Evolutionary conservation across 2,113 vertebrate genomes (phyloP), one percentile per base, ranked within the genome.

Genomic region (Motacilla tschutschensis): DNA sequence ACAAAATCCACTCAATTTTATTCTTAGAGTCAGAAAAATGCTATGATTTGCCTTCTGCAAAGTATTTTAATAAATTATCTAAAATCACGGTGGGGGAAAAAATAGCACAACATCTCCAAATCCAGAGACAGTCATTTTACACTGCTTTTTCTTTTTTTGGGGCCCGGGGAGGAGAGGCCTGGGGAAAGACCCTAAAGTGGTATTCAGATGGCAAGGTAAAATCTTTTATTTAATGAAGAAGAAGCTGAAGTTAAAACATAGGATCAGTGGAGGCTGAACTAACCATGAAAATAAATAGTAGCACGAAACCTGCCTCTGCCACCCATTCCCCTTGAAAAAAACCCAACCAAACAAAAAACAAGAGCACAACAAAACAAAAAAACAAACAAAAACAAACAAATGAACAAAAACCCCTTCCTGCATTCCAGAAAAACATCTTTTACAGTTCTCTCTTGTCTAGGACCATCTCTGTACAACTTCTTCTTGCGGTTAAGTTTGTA

Each of bases 21-120:
- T 92, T 83, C 53, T 60, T 55, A 64, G 54, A 93, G 62, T 82
- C 31, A 92, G 81, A 94, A 95, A 64, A 92, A 62, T 17, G 64
- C 15, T 74, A 62, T 70, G 48, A 59, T 90, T 65, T 91, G 47
- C 19, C 36, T 87, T 90, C 85, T 87, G 31, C 29, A 88, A 90
- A 67, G 57, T 70, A 93, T 89, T 95, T 94, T 76, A 85, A 76
- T 62, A 79, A 35, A 50, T 16, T 62, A 76, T 66, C 64, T 76
- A 22, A 79, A 87, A 77, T 70, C 11, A 26, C 24, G 22, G 4
- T 17, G 8, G 4, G 12, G 6, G 0, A 1, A 13, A n/a, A 51
- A 33, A 51, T 50, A 31, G 44, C 78, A 83, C 13, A 20, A 24
- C 5, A 6, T 62, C 62, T 90, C 74, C 74, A 83, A 77, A 93